phyloP scores from a whole-genome alignment of 2,797 vertebrate genomes.

The Thripadectes ignobilis region DNA sequence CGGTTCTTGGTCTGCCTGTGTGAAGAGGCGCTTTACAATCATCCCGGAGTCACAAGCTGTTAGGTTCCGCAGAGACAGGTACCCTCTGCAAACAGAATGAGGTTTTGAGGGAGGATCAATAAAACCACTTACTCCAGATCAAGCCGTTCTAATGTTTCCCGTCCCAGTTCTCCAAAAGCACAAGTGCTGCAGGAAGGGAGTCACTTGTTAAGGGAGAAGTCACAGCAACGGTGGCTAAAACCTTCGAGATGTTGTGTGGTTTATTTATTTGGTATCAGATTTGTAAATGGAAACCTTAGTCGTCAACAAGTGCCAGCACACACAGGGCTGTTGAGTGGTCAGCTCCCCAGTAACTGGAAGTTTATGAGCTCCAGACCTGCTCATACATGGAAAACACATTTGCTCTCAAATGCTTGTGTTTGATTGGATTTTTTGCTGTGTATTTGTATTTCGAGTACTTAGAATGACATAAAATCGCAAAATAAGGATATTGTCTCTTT shows the following conservation, averaged over 20 bases:
- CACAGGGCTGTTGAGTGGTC: neutral
- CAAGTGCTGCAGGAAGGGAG: neutral
- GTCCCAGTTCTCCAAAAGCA: neutral
- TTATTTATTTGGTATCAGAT: neutral
- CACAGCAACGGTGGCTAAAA: rapidly evolving
- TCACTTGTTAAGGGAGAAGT: neutral
- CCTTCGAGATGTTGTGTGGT: neutral
- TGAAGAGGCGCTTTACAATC: rapidly evolving
- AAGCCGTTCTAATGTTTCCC: neutral
- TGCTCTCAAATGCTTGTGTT: neutral
- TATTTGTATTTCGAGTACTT: neutral
- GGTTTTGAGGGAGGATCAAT: neutral
- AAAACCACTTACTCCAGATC: neutral
- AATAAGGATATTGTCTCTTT: neutral
- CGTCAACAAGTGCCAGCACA: neutral
- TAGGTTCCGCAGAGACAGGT: rapidly evolving
- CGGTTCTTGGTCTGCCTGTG: rapidly evolving
- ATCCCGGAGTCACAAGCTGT: rapidly evolving
- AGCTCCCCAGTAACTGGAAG: neutral
- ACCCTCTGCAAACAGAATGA: neutral
- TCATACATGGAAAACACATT: neutral
- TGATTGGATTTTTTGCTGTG: neutral
- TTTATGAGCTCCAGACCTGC: neutral
- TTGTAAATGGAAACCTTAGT: neutral
- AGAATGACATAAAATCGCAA: neutral